Evolutionary conservation across 2,797 vertebrate genomes (phyloP), one percentile per base, ranked within the genome.

Genomic region (Prunella strophiata): DNA sequence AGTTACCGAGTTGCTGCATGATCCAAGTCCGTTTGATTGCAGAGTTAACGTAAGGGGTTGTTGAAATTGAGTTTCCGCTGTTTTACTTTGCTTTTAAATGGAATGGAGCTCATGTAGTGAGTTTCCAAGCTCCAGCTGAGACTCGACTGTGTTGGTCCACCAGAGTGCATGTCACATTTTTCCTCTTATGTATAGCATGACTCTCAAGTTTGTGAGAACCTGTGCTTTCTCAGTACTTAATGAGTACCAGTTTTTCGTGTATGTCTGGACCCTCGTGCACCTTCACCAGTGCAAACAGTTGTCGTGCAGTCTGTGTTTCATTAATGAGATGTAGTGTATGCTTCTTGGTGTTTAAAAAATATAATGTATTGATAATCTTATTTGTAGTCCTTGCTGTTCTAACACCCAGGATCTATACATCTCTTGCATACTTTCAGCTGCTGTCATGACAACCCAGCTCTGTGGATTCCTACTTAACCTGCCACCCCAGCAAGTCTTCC

Each of bases 391-490:
- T 86, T 81, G 74, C 91, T 93, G 57, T 90, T 91, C 67, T 93
- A 73, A 94, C 74, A 59, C 68, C 76, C 80, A 88, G 88, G 93
- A 95, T 96, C 92, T 96, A 79, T 94, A 90, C 90, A 50, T 93
- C 91, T 94, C 92, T 94, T 94, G 89, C 94, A 94, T 96, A 93
- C 88, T 93, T 91, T 86, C 94, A 94, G 88, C 94, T 96, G 96
- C 94, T 96, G 95, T 96, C 94, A 96, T 97, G 95, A 96, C 96
- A 96, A 96, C 94, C 92, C 91, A 88, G 92, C 89, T 96, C 96
- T 89, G 82, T 94, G 94, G 95, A 94, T 94, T 93, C 87, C 91
- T 94, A 78, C 94, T 94, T 97, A 96, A 97, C 95, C 95, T 96
- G 89, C 94, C 94, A 93, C 89, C 88, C 94, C 94, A 79, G 88